Evolutionary conservation across 2,888 invertebrate species (phyloP).

Genomic region (Apamea crenata): DNA sequence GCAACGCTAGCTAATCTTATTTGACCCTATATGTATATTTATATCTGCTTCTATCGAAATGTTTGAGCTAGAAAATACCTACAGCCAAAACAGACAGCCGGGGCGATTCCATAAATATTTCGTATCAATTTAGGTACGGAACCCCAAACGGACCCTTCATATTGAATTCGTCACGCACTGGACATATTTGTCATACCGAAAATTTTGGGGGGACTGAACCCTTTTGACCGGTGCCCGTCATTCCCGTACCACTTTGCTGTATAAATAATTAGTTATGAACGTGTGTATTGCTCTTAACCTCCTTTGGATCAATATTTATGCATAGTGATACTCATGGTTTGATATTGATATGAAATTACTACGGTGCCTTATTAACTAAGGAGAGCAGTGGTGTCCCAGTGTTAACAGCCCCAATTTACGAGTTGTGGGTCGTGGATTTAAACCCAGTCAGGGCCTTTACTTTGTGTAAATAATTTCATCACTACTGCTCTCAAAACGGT

Average conservation of each 20-base stretch:
- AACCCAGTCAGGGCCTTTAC: too few relatives aligned
- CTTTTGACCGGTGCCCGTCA: constrained; percentile 48
- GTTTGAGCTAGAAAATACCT: constrained; percentile 15
- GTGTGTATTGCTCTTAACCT: constrained; percentile 53
- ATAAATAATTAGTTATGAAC: constrained; percentile 64
- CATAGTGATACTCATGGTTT: not conserved
- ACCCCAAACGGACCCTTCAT: constrained; percentile 51
- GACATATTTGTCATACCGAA: constrained; percentile 66
- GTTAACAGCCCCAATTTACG: too few relatives aligned
- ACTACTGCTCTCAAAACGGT: too few relatives aligned
- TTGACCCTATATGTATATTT: not conserved
- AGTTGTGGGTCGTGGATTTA: too few relatives aligned
- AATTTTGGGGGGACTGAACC: constrained; percentile 62
- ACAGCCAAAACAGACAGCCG: constrained; percentile 7
- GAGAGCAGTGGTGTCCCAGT: too few relatives aligned
- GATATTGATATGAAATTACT: not conserved
- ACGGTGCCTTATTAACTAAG: too few relatives aligned
- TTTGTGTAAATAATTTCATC: too few relatives aligned
- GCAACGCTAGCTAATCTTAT: not conserved
- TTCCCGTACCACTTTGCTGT: constrained; percentile 59
- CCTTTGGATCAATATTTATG: constrained; percentile 44
- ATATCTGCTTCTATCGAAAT: not conserved
- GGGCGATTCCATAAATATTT: constrained; percentile 62
- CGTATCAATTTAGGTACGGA: constrained; percentile 56
- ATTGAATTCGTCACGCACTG: constrained; percentile 66